phyloP scores from a whole-genome alignment of 2,888 invertebrate species.

The Hypsopygia costalis region DNA sequence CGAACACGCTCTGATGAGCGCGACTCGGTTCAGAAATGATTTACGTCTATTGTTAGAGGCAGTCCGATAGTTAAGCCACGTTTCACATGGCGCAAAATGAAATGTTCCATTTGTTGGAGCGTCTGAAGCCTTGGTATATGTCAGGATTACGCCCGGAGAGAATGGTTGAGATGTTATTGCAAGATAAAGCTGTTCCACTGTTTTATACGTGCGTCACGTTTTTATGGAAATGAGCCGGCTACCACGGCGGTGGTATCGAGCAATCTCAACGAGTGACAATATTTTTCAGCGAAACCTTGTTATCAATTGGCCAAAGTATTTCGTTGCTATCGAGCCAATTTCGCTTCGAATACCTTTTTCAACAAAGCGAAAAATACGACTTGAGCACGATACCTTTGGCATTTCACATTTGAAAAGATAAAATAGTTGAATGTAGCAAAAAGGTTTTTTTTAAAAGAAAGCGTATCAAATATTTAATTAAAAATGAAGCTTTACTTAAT shows the following conservation, averaged over 20 bases:
- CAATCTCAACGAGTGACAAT: background rate
- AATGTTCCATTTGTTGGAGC: slow-evolving; percentile 12
- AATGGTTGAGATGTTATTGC: slow-evolving; percentile 11
- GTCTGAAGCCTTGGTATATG: slow-evolving; percentile 1
- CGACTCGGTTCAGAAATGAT: slow-evolving; percentile 29
- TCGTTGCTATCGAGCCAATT: background rate
- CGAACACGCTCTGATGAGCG: slow-evolving; percentile 23
- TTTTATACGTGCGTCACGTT: slow-evolving; percentile 12
- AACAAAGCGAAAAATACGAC: too few species aligned
- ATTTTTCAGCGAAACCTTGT: slow-evolving; percentile 5
- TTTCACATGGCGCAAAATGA: slow-evolving; percentile 11
- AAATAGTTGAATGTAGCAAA: too few species aligned
- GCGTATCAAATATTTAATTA: too few species aligned
- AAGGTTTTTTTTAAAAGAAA: too few species aligned
- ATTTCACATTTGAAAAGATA: too few species aligned
- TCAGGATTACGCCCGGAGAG: slow-evolving; percentile 9
- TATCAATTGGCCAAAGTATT: background rate
- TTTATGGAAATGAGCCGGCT: slow-evolving; percentile 11
- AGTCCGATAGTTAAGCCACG: slow-evolving; percentile 22
- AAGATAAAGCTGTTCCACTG: slow-evolving; percentile 9
- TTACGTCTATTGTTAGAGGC: slow-evolving; percentile 30
- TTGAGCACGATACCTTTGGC: too few species aligned
- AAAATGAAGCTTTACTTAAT: too few species aligned
- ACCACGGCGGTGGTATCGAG: background rate
- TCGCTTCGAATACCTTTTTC: background rate